Conservation (phyloP, 2,888 invertebrate genomes). For the Dasysyrphus albostriatus region DNA sequence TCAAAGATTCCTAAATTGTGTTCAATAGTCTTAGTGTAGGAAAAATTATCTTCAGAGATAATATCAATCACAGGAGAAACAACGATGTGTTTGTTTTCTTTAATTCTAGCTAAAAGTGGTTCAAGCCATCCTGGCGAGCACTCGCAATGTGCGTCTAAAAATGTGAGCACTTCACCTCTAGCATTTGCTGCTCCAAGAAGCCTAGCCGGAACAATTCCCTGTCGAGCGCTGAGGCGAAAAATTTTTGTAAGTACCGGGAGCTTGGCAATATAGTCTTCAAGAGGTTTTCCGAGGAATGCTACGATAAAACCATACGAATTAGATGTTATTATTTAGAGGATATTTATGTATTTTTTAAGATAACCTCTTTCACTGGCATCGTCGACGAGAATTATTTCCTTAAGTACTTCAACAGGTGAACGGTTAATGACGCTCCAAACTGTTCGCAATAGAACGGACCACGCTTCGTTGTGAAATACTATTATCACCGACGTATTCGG, state of each 20-base stretch:
- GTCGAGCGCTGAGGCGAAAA: slow-evolving; percentile 87
- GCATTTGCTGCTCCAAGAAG: slow-evolving; percentile 90
- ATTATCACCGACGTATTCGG: slow-evolving; percentile 96
- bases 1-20: slow-evolving; percentile 99
- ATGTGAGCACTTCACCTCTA: slow-evolving; percentile 91
- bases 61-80: slow-evolving; percentile 93
- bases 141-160: slow-evolving; percentile 99
- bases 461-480: slow-evolving; percentile 99
- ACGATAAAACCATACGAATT: slow-evolving; percentile 68
- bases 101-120: slow-evolving; percentile 87
- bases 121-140: slow-evolving; percentile 93
- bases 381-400: slow-evolving; percentile 94
- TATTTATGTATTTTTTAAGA: slow-evolving; percentile 37
- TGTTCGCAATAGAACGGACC: slow-evolving; percentile 97
- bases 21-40: slow-evolving; percentile 95
- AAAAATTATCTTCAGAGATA: slow-evolving; percentile 97
- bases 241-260: slow-evolving; percentile 88
- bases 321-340: neutral
- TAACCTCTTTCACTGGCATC: slow-evolving; percentile 94
- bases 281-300: slow-evolving; percentile 87
- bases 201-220: slow-evolving; percentile 93
- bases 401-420: slow-evolving; percentile 90
- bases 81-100: slow-evolving; percentile 81
- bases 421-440: slow-evolving; percentile 96
- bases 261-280: slow-evolving; percentile 88